Evolutionary conservation across 2,797 vertebrate species (phyloP).

Genomic region (Prunella strophiata): DNA sequence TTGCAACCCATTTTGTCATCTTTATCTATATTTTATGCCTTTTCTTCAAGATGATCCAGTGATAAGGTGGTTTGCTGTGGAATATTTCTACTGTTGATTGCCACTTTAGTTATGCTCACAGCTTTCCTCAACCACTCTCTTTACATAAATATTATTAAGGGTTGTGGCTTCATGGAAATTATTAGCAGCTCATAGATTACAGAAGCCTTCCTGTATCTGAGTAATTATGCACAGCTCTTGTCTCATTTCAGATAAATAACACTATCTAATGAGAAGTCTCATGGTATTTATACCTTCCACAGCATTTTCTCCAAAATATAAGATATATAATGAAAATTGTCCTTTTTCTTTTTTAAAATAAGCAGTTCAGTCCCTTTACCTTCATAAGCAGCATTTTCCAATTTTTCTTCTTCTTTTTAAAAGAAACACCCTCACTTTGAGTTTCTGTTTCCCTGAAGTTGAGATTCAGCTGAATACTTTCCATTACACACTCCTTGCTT

Average conservation of each 20-base stretch:
- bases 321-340: neutral
- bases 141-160: neutral
- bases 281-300: neutral
- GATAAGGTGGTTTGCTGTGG: neutral
- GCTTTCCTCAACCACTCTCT: neutral
- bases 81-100: neutral
- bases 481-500: neutral
- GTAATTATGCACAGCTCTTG: neutral
- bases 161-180: neutral
- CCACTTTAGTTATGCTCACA: neutral
- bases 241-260: neutral
- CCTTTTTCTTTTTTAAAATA: neutral
- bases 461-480: neutral
- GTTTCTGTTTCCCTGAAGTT: neutral
- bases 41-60: neutral
- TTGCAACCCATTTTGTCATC: neutral
- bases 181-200: neutral
- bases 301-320: neutral
- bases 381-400: neutral
- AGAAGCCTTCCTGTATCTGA: neutral
- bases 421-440: neutral
- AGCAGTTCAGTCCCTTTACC: neutral
- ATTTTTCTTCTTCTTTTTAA: neutral
- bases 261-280: neutral
- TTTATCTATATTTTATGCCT: neutral